Base-by-base conservation (phyloP, 2,113 vertebrate species). In the Hypocryptadius cinnamomeus region DNA sequence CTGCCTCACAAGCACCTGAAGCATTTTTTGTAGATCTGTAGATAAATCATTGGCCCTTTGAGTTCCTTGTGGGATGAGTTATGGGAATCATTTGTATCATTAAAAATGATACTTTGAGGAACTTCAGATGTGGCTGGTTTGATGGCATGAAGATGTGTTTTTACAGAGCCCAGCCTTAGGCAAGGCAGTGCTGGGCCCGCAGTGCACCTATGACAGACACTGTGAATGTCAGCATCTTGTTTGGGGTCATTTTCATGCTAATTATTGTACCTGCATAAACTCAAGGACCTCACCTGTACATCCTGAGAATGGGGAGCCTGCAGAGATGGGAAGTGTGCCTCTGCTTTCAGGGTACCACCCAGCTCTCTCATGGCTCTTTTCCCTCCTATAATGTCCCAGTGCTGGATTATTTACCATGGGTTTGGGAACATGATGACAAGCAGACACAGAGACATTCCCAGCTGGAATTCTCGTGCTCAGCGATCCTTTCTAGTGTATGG, bases 361-460 rank as follows among this genome's bases (percentile, higher is more conserved):
- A 4, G 65, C 42, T 35, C 39, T 44, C 50, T 16, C 8, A 3
- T 13, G 48, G 23, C 86, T 87, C 3, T 13, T 89, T 92, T 44
- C 53, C 66, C 44, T 77, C 35, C 35, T 56, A 0, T 59, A 17
- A 11, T 21, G 19, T 71, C 68, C 63, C 60, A 27, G 48, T 19
- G 82, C 81, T 61, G 74, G 51, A 33, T 87, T 73, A 47, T 79
- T 69, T 59, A 40, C 73, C 3, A 2, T 31, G 31, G 59, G 15
- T 0, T 0, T 60, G 40, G 21, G 60, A 87, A 24, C 11, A 8
- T 17, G 63, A 59, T 57, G 93, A n/a, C 0, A 3, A 48, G 57
- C 50, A 77, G 45, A n/a, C 42, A 5, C 45, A 42, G 47, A 21
- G 48, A 44, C 14, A 2, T 72, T 91, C 57, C 69, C 84, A 81